These are phyloP conservation scores for Heterotilapia buettikoferi DNA, from an alignment of 2,113 vertebrate genomes.

Conservation along the genomic window DNA sequence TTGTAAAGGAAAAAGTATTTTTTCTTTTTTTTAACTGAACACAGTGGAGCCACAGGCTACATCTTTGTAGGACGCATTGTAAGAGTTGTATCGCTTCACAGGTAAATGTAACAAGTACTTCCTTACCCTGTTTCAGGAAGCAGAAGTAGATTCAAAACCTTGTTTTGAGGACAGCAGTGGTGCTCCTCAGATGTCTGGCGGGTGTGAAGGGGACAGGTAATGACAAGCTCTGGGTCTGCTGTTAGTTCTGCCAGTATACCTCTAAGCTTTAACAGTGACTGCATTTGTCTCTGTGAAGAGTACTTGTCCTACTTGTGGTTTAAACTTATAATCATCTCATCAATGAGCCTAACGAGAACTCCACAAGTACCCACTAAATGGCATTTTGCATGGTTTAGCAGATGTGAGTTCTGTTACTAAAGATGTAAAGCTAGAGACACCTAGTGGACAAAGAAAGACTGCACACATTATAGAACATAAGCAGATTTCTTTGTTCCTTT, in stretches of 20 bases:
- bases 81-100: background rate
- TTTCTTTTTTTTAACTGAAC: background rate
- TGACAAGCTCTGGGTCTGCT: background rate
- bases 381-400: background rate
- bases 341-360: background rate
- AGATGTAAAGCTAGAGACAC: constrained; percentile 22
- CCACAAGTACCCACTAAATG: background rate
- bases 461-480: background rate
- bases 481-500: constrained; percentile 52
- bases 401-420: background rate
- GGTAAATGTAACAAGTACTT: background rate
- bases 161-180: background rate
- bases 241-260: background rate
- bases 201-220: constrained; percentile 52
- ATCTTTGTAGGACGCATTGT: background rate
- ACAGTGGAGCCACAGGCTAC: background rate
- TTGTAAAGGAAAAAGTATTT: accelerated
- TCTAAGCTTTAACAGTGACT: background rate
- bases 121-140: constrained; percentile 32
- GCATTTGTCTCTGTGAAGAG: background rate
- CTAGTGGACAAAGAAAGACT: constrained; percentile 37
- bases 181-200: background rate
- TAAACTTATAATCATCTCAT: background rate
- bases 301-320: background rate
- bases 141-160: constrained; percentile 5